phyloP scores from a whole-genome alignment of 2,797 vertebrate species.

The Bucorvus abyssinicus region DNA sequence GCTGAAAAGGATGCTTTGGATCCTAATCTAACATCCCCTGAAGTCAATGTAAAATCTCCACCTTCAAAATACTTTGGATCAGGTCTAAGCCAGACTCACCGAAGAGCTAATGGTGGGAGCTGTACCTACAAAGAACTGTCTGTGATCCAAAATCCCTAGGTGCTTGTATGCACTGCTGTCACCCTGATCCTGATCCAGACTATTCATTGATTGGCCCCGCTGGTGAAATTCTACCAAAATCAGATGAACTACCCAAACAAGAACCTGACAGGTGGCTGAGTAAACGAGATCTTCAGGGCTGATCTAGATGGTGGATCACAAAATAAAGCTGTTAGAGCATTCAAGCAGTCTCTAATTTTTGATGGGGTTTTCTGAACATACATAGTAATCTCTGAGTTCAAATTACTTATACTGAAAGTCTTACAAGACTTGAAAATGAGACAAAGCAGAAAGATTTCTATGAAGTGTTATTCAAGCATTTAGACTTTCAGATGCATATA shows the following conservation, averaged over 20 bases:
- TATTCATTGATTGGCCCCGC: neutral
- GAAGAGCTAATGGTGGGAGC: neutral
- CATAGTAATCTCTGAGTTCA: neutral
- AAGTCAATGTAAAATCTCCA: neutral
- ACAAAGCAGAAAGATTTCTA: neutral
- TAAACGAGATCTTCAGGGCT: neutral
- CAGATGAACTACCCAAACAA: neutral
- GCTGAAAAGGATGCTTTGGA: neutral
- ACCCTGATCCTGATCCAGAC: neutral
- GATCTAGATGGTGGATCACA: neutral
- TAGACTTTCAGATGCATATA: neutral
- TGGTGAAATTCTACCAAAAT: neutral
- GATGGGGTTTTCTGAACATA: neutral
- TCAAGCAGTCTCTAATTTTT: neutral
- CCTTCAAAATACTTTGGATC: neutral
- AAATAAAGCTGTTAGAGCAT: neutral
- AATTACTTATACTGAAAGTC: neutral
- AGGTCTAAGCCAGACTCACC: neutral
- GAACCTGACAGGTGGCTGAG: neutral
- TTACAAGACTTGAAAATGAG: neutral
- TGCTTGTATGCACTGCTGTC: neutral
- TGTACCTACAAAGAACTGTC: neutral
- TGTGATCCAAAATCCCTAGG: neutral
- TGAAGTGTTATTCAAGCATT: neutral
- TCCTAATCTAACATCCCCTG: neutral